A percentile compares a stretch with the other conserved stretches of the same genome.
phyloP scores from a whole-genome alignment of 1,140 invertebrate genomes.

The Ostrea denselamellosa region DNA sequence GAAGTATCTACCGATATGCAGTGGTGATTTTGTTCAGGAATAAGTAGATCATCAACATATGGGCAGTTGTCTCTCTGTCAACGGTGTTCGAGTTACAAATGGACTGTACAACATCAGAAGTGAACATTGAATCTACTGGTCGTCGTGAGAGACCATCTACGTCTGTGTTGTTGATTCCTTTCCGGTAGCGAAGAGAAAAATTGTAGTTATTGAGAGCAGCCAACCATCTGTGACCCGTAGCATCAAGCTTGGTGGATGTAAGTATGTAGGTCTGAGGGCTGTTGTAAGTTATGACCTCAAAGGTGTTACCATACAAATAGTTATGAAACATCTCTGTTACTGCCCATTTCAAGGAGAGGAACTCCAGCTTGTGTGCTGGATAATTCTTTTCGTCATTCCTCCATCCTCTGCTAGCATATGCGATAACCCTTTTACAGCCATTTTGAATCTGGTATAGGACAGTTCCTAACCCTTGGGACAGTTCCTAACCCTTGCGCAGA shows the following conservation, averaged over 20 bases:
- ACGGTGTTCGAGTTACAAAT: neutral
- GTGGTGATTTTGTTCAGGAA: neutral
- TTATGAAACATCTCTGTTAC: too few relatives aligned
- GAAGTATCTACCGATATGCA: neutral
- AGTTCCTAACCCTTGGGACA: constrained; percentile 66
- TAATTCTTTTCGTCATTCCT: constrained; percentile 50
- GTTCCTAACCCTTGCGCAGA: too few relatives aligned
- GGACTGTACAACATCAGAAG: neutral
- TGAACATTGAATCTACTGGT: too few relatives aligned
- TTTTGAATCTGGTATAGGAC: constrained; percentile 66
- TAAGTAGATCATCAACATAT: neutral
- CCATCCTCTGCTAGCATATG: constrained; percentile 49
- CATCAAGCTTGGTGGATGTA: too few relatives aligned
- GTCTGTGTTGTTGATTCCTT: too few relatives aligned
- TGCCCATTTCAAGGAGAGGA: too few relatives aligned
- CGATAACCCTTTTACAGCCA: too few relatives aligned
- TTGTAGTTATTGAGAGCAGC: neutral
- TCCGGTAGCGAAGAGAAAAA: neutral
- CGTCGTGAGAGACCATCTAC: neutral
- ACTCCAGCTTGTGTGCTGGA: constrained; percentile 49
- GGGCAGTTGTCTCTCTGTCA: neutral
- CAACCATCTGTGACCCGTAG: constrained; percentile 39
- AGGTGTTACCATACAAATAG: too few relatives aligned
- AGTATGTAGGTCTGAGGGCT: too few relatives aligned
- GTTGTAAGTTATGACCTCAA: too few relatives aligned